phyloP scores from a whole-genome alignment of 2,888 invertebrate genomes.

The Cremastinae sp. region DNA sequence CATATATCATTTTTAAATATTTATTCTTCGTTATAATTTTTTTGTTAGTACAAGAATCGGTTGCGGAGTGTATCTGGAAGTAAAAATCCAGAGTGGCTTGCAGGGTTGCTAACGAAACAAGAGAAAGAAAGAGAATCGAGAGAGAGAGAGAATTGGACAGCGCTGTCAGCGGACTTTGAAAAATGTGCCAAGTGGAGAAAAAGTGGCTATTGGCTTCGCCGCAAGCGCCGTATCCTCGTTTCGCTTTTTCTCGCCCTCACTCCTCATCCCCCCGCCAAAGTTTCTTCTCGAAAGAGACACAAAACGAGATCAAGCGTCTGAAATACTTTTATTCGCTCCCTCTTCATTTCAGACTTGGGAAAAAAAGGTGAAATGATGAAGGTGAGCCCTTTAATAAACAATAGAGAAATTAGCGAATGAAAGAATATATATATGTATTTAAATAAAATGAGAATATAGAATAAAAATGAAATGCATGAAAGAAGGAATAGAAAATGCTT shows the following conservation, averaged over 20 bases:
- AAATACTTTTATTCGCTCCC: too few species aligned
- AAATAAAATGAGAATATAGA: too few species aligned
- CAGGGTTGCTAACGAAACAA: conserved; percentile 20
- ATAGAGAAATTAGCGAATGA: too few species aligned
- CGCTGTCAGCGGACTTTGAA: conserved; percentile 77
- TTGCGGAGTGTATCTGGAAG: not conserved
- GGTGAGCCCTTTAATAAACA: too few species aligned
- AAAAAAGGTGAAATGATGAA: too few species aligned
- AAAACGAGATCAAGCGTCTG: conserved; percentile 40
- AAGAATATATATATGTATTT: too few species aligned
- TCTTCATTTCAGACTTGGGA: too few species aligned
- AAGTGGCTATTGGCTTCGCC: conserved; percentile 72
- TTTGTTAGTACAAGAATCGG: too few species aligned
- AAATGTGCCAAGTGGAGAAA: conserved; percentile 77
- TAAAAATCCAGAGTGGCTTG: too few species aligned
- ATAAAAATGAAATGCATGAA: not conserved
- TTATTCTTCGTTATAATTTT: too few species aligned
- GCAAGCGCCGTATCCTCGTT: conserved; percentile 69
- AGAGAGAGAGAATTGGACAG: conserved; percentile 48
- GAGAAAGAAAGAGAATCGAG: conserved; percentile 33
- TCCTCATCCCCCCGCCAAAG: not conserved
- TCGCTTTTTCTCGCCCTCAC: conserved; percentile 6
- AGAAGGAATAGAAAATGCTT: conserved; percentile 10
- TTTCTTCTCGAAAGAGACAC: conserved; percentile 32
- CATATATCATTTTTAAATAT: too few species aligned